Evolutionary conservation across 2,888 invertebrate genomes (phyloP).

Genomic region (Exephanes ischioxanthus): DNA sequence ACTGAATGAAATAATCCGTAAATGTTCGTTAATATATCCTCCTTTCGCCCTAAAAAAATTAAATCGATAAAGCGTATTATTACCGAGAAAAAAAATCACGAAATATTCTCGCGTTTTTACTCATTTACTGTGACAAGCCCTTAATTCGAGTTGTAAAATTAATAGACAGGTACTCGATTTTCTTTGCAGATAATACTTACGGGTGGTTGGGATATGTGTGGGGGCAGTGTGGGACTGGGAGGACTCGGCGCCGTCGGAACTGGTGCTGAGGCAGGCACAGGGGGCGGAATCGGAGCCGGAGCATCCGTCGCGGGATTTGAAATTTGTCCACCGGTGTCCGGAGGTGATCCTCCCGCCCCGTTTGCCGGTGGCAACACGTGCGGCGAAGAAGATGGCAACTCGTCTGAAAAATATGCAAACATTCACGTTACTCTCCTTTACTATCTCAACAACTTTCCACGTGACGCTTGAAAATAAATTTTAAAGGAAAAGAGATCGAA

Average conservation of each 20-base stretch:
- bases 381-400: constrained; percentile 85
- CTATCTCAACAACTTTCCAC: not conserved
- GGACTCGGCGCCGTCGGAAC: constrained; percentile 89
- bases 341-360: constrained; percentile 84
- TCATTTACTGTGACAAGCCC: no score
- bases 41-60: no score
- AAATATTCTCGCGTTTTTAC: no score
- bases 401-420: constrained; percentile 78
- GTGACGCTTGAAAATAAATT: not conserved
- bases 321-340: constrained; percentile 84
- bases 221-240: constrained; percentile 87
- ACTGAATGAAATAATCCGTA: no score
- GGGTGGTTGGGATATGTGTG: constrained; percentile 85
- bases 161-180: not conserved
- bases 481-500: not conserved
- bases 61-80: no score
- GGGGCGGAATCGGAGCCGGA: constrained; percentile 89
- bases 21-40: no score
- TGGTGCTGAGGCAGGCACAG: constrained; percentile 90
- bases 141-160: not conserved
- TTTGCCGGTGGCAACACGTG: constrained; percentile 84
- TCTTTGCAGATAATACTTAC: constrained; percentile 75
- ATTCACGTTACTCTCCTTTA: constrained; percentile 31
- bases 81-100: no score
- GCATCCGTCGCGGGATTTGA: constrained; percentile 87